Evolutionary conservation across 2,888 invertebrate species (phyloP).

Genomic region (Halocaridina rubra): DNA sequence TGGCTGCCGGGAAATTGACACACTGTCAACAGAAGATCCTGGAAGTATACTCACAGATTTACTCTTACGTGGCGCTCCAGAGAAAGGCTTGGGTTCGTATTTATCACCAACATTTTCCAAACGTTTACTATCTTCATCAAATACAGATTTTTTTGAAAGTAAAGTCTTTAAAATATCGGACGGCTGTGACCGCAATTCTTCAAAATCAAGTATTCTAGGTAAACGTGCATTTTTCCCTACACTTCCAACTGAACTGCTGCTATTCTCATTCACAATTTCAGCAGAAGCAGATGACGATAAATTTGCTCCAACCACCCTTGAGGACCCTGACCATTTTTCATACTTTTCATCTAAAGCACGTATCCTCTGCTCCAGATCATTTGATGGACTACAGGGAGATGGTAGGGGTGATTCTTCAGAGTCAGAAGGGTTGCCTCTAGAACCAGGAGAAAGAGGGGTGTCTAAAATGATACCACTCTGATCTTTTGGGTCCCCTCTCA

Average conservation of each 20-base stretch:
- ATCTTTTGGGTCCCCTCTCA: conserved; percentile 15
- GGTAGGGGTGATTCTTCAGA: conserved; percentile 79
- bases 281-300: conserved; percentile 3
- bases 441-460: conserved; percentile 61
- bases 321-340: conserved; percentile 81
- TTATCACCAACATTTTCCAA: conserved; percentile 88
- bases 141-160: conserved; percentile 91
- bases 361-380: conserved; percentile 85
- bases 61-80: conserved; percentile 57
- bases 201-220: conserved; percentile 79
- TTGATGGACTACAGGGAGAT: conserved; percentile 66
- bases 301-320: conserved; percentile 53
- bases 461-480: conserved; percentile 39
- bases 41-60: conserved; percentile 26
- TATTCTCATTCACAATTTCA: conserved; percentile 36
- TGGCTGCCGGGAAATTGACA: conserved; percentile 28
- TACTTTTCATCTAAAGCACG: conserved; percentile 93
- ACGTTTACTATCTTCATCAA: conserved; percentile 94
- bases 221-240: conserved; percentile 30
- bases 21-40: conserved; percentile 34
- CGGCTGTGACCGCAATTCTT: conserved; percentile 84
- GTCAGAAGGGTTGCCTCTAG: conserved; percentile 78
- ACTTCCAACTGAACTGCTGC: conserved; percentile 28
- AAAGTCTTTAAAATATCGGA: conserved; percentile 94
- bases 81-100: conserved; percentile 74